A percentile compares a stretch with the other conserved stretches of the same genome.
phyloP scores from a whole-genome alignment of 2,888 invertebrate genomes.

The Abrostola tripartita region DNA sequence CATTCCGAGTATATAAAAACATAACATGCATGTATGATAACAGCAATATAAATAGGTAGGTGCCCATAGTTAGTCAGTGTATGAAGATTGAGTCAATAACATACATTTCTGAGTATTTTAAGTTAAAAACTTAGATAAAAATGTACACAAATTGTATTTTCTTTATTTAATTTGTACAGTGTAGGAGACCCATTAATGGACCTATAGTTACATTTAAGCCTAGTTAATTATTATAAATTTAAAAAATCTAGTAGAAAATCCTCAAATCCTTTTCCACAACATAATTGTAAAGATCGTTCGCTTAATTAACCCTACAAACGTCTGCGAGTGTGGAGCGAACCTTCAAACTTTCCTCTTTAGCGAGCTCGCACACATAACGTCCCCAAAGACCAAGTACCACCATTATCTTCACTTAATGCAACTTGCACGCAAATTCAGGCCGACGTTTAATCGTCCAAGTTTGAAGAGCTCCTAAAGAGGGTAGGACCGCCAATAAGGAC shows the following conservation, averaged over 20 bases:
- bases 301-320: constrained; percentile 52
- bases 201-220: too few species aligned
- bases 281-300: constrained; percentile 43
- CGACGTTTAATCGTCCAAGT: constrained; percentile 69
- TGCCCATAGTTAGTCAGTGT: too few species aligned
- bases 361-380: constrained; percentile 37
- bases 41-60: too few species aligned
- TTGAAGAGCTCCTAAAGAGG: constrained; percentile 62
- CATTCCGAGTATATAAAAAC: too few species aligned
- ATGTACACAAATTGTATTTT: too few species aligned
- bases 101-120: too few species aligned
- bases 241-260: not conserved
- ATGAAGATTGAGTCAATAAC: too few species aligned
- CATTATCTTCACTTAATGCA: constrained; percentile 67
- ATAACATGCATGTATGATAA: too few species aligned
- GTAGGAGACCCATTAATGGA: too few species aligned
- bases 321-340: constrained; percentile 27
- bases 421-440: constrained; percentile 66
- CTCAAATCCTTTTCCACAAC: constrained; percentile 18
- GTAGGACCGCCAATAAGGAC: constrained; percentile 63
- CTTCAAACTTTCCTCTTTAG: constrained; percentile 52
- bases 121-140: too few species aligned
- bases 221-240: too few species aligned
- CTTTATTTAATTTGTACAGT: too few species aligned
- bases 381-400: constrained; percentile 59